Evolutionary conservation across 1,140 invertebrate genomes (phyloP).

Genomic region (Lanistes nyassanus): DNA sequence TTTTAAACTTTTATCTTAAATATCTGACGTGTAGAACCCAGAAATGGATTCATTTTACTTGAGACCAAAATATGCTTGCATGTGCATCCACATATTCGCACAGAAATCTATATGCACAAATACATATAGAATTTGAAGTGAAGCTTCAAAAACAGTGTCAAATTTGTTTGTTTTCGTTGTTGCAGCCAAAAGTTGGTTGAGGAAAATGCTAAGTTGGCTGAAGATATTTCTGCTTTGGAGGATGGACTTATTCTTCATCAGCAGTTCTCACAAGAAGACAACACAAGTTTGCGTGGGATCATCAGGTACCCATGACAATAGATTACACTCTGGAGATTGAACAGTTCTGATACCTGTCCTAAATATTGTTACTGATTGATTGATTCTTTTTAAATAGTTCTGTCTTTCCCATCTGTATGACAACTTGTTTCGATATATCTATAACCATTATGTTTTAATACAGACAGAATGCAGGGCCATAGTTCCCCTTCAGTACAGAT

Average conservation of each 20-base stretch:
- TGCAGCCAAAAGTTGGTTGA: constrained; percentile 9
- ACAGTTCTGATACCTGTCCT: neutral
- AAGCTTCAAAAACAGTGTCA: neutral
- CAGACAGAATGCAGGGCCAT: too few species aligned
- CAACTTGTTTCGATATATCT: neutral
- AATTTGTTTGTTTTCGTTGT: neutral
- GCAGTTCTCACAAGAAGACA: constrained; percentile 35
- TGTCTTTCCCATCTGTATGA: neutral
- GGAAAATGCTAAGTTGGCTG: constrained; percentile 41
- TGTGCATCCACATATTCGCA: neutral
- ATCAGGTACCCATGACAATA: constrained; percentile 35
- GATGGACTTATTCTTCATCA: constrained; percentile 45
- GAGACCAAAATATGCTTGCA: neutral
- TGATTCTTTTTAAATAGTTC: neutral
- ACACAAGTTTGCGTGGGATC: constrained; percentile 36
- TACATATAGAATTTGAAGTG: neutral
- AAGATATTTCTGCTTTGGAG: constrained; percentile 45
- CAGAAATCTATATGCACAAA: neutral
- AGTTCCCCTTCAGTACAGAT: neutral
- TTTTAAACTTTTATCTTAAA: neutral
- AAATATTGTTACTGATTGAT: neutral
- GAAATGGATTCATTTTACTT: neutral
- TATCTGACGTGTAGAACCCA: neutral
- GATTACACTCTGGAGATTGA: neutral
- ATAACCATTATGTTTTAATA: too few species aligned